phyloP scores from a whole-genome alignment of 1,140 invertebrate species.

The Trinorchestia longiramus region DNA sequence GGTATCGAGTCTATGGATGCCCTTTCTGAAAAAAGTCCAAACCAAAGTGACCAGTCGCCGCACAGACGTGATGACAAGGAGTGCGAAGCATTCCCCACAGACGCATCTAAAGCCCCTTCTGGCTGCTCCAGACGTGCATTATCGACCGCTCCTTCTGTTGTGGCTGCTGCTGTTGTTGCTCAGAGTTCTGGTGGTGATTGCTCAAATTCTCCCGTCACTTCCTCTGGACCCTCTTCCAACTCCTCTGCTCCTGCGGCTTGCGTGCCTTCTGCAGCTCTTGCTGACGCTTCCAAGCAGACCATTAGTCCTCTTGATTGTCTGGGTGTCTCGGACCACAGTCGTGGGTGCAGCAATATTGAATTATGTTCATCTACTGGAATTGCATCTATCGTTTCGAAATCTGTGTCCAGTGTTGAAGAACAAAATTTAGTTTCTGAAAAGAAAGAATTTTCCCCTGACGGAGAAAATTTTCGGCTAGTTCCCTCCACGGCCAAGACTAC shows the following conservation, averaged over 20 bases:
- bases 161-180: not conserved
- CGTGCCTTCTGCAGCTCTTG: not conserved
- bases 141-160: not conserved
- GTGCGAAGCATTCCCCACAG: constrained; percentile 62
- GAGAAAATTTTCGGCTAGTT: constrained; percentile 43
- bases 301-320: not conserved
- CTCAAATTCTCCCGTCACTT: constrained; percentile 25
- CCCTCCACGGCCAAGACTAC: constrained; percentile 38
- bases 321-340: not conserved
- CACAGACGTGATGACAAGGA: constrained; percentile 66
- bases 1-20: constrained; percentile 95
- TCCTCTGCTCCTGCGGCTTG: not conserved
- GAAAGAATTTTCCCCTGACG: not conserved
- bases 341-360: not conserved
- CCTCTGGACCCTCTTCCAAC: not conserved
- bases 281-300: constrained; percentile 17
- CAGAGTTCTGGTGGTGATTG: constrained; percentile 29
- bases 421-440: constrained; percentile 7
- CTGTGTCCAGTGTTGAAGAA: not conserved
- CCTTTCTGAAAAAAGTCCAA: constrained; percentile 89
- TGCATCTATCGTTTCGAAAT: not conserved
- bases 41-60: constrained; percentile 77
- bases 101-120: constrained; percentile 32
- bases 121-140: not conserved
- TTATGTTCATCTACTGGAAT: not conserved